Conservation (phyloP, 1,140 invertebrate species). For the Drosophila pruinosa region DNA sequence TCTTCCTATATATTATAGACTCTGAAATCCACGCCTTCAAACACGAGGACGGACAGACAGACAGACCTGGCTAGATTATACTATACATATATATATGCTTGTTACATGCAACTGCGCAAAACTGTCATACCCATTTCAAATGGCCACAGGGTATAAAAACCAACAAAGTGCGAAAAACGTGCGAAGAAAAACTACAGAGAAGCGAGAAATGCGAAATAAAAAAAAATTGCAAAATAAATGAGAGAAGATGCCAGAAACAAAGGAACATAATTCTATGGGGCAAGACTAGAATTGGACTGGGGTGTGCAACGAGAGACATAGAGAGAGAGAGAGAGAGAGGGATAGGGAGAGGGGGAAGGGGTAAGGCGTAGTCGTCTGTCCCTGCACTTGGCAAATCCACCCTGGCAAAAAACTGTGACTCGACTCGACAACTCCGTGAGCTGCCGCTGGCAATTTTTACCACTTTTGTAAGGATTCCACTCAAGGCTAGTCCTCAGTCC, state of each 20-base stretch:
- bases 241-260: slow-evolving; percentile 55
- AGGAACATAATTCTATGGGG: slow-evolving; percentile 51
- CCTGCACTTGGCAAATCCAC: slow-evolving; percentile 71
- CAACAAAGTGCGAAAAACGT: slow-evolving; percentile 27
- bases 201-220: slow-evolving; percentile 13
- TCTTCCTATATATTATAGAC: too few relatives aligned
- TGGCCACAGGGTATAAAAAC: too few relatives aligned
- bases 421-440: slow-evolving; percentile 21
- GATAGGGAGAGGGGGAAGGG: too few relatives aligned
- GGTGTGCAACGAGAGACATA: not conserved
- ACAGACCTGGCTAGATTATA: too few relatives aligned
- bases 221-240: slow-evolving; percentile 22
- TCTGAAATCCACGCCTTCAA: too few relatives aligned
- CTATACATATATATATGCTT: too few relatives aligned
- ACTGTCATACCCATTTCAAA: too few relatives aligned
- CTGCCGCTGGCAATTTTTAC: slow-evolving; percentile 69
- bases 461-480: slow-evolving; percentile 78
- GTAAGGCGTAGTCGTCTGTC: slow-evolving; percentile 31
- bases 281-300: not conserved
- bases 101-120: too few relatives aligned
- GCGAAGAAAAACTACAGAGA: slow-evolving; percentile 26
- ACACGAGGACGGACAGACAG: too few relatives aligned
- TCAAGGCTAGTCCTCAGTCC: slow-evolving; percentile 57
- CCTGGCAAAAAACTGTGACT: slow-evolving; percentile 48
- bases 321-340: not conserved